Conservation (phyloP, 2,113 vertebrate species). For the Prunella himalayana region DNA sequence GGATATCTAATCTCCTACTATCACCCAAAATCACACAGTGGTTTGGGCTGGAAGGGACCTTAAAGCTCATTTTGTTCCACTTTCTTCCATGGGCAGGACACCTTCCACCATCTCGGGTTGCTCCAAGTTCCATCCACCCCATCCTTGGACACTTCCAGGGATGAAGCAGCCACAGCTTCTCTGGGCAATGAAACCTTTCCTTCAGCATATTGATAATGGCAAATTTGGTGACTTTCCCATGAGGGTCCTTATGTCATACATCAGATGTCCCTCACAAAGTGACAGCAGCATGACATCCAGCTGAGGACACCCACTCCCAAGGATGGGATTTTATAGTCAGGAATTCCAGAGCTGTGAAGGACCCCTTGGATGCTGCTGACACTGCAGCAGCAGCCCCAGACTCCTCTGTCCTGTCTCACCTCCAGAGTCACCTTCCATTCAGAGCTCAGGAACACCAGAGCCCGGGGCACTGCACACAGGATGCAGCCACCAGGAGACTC, state of each 20-base stretch:
- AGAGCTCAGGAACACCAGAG: accelerated
- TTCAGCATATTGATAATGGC: accelerated
- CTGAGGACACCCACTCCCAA: not conserved
- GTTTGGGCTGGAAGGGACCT: not conserved
- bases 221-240: not conserved
- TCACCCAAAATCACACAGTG: not conserved
- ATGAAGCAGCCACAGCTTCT: not conserved
- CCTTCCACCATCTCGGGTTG: not conserved
- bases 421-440: not conserved
- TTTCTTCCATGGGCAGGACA: not conserved
- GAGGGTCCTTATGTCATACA: accelerated
- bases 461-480: not conserved
- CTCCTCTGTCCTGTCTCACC: not conserved
- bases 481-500: not conserved
- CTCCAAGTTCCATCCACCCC: not conserved
- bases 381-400: not conserved
- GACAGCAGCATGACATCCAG: accelerated
- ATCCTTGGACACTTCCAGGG: not conserved
- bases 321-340: accelerated
- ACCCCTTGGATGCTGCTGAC: not conserved
- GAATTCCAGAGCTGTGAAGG: not conserved
- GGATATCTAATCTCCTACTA: not conserved
- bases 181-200: not conserved
- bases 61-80: not conserved
- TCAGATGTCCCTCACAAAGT: accelerated